phyloP scores from a whole-genome alignment of 1,140 invertebrate species.

The Bradysia coprophila region DNA sequence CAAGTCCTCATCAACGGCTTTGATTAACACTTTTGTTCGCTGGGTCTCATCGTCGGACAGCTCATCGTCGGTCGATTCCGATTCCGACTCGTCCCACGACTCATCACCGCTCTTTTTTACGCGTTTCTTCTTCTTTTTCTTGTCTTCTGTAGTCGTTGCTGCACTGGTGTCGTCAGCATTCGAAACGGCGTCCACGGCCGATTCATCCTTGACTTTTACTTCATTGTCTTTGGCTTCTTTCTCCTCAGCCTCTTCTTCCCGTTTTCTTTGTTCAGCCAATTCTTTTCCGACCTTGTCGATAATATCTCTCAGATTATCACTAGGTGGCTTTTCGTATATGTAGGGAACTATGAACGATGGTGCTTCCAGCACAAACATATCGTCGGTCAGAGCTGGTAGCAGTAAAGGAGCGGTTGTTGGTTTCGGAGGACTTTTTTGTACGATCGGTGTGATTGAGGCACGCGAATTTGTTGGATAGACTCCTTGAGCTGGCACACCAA shows the following conservation, averaged over 20 bases:
- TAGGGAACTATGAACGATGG: constrained; percentile 83
- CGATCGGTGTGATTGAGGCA: constrained; percentile 35
- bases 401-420: constrained; percentile 25
- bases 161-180: constrained; percentile 22
- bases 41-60: constrained; percentile 26
- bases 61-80: constrained; percentile 31
- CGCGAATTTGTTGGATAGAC: constrained; percentile 35
- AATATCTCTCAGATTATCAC: constrained; percentile 58
- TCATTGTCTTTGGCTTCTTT: constrained; percentile 26
- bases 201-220: constrained; percentile 15
- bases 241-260: constrained; percentile 24
- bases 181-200: constrained; percentile 21
- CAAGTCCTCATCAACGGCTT: constrained; percentile 31
- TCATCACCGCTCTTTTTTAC: constrained; percentile 17
- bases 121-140: constrained; percentile 21
- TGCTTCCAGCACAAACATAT: constrained; percentile 79
- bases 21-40: constrained; percentile 30
- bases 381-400: constrained; percentile 62
- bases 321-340: constrained; percentile 75
- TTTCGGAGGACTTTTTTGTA: constrained; percentile 17
- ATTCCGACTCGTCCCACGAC: constrained; percentile 25
- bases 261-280: constrained; percentile 31
- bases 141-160: constrained; percentile 7
- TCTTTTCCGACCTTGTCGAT: constrained; percentile 44
- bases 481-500: constrained; percentile 24